Percentiles rank a stretch among this genome's conserved stretches.
phyloP scores from a whole-genome alignment of 2,797 vertebrate species.

The Rhinichthys osculus region DNA sequence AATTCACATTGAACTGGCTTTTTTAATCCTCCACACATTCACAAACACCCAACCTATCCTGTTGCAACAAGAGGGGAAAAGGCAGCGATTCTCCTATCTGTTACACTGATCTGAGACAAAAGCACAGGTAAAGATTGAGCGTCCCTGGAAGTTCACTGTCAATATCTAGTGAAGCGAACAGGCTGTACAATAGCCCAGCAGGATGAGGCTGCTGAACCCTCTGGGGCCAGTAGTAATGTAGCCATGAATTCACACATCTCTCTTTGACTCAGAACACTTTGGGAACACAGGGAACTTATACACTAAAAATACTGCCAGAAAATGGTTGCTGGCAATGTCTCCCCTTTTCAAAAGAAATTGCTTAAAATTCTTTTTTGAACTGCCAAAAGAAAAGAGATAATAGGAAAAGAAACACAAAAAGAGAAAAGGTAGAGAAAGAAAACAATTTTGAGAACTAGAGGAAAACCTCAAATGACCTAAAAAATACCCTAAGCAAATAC shows the following conservation, averaged over 20 bases:
- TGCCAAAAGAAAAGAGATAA: slow-evolving; percentile 35
- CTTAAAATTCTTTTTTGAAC: slow-evolving; percentile 37
- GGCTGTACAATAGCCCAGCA: slow-evolving; percentile 77
- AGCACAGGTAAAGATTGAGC: slow-evolving; percentile 76
- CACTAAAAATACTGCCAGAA: slow-evolving; percentile 48
- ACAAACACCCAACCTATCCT: background rate
- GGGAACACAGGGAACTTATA: slow-evolving; percentile 48
- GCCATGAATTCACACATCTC: slow-evolving; percentile 61
- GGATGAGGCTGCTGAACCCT: slow-evolving; percentile 71
- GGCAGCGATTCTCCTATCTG: slow-evolving; percentile 67
- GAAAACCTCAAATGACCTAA: slow-evolving; percentile 48
- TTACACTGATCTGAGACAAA: slow-evolving; percentile 79
- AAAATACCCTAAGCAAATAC: slow-evolving; percentile 22
- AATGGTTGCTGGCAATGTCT: slow-evolving; percentile 51
- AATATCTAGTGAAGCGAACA: slow-evolving; percentile 78
- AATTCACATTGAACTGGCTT: slow-evolving; percentile 37
- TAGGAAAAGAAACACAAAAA: slow-evolving; percentile 32
- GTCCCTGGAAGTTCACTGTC: slow-evolving; percentile 78
- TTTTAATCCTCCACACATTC: slow-evolving; percentile 26
- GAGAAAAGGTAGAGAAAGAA: slow-evolving; percentile 26
- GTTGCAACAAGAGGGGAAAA: slow-evolving; percentile 5
- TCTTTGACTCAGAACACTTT: slow-evolving; percentile 58
- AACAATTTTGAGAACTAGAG: slow-evolving; percentile 17
- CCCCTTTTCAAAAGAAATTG: slow-evolving; percentile 51
- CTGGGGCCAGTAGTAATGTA: slow-evolving; percentile 67